Evolutionary conservation across 2,888 invertebrate species (phyloP).

Genomic region (Synanthedon myopaeformis): DNA sequence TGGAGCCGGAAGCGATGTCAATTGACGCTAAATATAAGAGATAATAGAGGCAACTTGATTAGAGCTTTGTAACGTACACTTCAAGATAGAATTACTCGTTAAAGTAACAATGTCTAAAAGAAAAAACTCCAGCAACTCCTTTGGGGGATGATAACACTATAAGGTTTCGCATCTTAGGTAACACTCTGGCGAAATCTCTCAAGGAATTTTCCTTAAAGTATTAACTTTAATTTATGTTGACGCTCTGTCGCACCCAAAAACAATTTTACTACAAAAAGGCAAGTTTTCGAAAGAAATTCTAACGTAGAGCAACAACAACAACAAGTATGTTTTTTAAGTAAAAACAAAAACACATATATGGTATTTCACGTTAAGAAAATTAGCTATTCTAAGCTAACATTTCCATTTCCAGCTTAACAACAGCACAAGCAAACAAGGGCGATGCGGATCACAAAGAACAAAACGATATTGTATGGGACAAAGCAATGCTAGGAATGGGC

Average conservation of each 20-base stretch:
- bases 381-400: no score
- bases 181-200: not conserved
- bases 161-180: constrained; percentile 9
- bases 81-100: not conserved
- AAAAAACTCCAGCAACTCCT: not conserved
- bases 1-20: no score
- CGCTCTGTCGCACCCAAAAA: not conserved
- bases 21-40: not conserved
- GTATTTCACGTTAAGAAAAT: no score
- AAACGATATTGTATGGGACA: no score
- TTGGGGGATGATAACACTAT: constrained; percentile 13
- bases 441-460: no score
- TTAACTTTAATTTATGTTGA: not conserved
- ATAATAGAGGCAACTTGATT: not conserved
- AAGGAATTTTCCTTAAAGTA: not conserved
- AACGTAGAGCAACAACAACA: no score
- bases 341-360: no score
- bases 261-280: not conserved
- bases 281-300: no score
- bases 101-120: constrained; percentile 1
- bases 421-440: no score
- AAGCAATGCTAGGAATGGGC: no score
- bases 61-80: not conserved
- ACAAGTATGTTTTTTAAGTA: no score
- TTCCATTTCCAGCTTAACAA: no score